Conservation (phyloP, 2,113 vertebrate species). For the Struthidea cinerea region DNA sequence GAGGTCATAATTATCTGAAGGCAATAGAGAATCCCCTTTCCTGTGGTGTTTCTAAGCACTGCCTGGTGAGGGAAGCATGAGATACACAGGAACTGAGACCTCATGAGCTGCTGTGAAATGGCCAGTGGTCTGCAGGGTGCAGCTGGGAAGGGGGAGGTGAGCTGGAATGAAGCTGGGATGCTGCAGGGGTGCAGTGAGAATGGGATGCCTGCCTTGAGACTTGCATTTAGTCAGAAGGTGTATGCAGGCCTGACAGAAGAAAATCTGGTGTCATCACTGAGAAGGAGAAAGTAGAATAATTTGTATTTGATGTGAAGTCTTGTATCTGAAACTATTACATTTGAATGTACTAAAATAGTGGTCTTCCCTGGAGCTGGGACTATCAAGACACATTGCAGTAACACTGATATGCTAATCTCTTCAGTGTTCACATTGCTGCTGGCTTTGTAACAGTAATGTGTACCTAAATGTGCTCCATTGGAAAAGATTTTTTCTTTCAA, state of each 20-base stretch:
- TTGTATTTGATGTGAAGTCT: not conserved
- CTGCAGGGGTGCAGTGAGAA: not conserved
- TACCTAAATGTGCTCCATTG: not conserved
- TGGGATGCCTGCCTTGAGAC: not conserved
- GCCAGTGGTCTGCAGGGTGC: not conserved
- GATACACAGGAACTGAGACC: not conserved
- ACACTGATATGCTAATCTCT: not conserved
- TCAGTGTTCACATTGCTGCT: not conserved
- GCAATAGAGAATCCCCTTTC: not conserved
- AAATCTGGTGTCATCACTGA: not conserved
- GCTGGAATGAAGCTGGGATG: not conserved
- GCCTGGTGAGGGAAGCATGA: not conserved
- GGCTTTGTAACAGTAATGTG: not conserved
- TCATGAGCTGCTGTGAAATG: not conserved
- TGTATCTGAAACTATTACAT: not conserved
- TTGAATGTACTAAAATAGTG: not conserved
- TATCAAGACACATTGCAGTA: not conserved
- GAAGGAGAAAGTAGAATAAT: not conserved
- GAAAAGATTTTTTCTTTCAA: not conserved
- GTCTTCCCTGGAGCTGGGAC: not conserved
- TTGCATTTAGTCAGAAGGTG: not conserved
- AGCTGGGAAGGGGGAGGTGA: not conserved
- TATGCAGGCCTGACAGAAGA: not conserved
- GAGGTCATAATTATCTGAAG: slow-evolving; percentile 2
- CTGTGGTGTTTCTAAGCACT: slow-evolving; percentile 39